Evolutionary conservation across 2,888 invertebrate genomes (phyloP), one percentile per base, ranked within the genome.

Genomic region (Oxytorus armatus): DNA sequence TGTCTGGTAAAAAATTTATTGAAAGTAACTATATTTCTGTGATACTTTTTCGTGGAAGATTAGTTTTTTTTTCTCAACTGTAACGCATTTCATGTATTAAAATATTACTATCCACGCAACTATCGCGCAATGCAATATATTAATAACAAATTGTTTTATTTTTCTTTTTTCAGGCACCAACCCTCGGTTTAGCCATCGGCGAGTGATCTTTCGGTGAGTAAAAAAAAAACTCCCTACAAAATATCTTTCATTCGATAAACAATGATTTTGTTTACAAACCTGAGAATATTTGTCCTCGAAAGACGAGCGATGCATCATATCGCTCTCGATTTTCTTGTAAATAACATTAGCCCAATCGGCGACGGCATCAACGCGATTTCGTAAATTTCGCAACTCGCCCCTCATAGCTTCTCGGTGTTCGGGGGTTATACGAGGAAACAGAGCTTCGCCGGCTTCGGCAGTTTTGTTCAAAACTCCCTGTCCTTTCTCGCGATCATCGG

Each of bases 271-370:
- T 36, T n/a, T 1, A 68, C 57, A 86, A 73, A 86, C 85, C 63
- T 98, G 97, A 57, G 95, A 95, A 85, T 97, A 96, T 82, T 97
- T 97, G 86, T 98, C 98, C 90, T 98, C 98, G 90, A 98, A 97
- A 0, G 98, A 97, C 2, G 97, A 97, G 91, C 98, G 95, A 86
- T 98, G 97, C 90, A 98, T 96, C 81, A 98, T 94, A 44, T 96
- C 96, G 0, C 96, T 96, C 93, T 98, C 98, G 16, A 98, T 96
- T 86, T 96, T 96, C 90, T 98, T 97, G 84, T 97, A 95, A 0
- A 97, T 95, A 14, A 95, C 95, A 89, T 97, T 97, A 0, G 97
- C 95, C 90, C 96, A 95, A 90, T 97, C 97, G 3, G 96, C 95
- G 55, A 98, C 94, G 61, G 96, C 94, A 92, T 98, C 98, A 88